A percentile compares a stretch with the other conserved stretches of the same genome.
These are phyloP conservation scores for Adoxophyes honmai DNA, from an alignment of 1,140 invertebrate species.

Conservation along the genomic window DNA sequence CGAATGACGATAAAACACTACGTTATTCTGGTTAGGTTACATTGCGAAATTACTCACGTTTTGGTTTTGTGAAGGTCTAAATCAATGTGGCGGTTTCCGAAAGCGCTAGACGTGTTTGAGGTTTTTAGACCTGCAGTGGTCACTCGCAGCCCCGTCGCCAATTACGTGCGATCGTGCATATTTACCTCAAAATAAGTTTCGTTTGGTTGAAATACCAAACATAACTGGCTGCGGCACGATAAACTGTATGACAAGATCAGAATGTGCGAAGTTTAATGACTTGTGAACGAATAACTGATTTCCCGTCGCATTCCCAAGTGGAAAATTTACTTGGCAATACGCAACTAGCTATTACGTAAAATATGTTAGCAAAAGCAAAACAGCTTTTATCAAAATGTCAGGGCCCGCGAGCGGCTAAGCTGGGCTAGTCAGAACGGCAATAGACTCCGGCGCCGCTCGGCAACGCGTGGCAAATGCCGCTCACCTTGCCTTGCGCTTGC, in stretches of 20 bases:
- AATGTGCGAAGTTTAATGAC: too few species aligned
- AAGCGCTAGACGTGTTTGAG: constrained; percentile 14
- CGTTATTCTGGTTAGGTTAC: neutral
- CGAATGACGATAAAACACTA: neutral
- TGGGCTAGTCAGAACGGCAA: constrained; percentile 52
- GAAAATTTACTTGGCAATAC: too few species aligned
- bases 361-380: constrained; percentile 7
- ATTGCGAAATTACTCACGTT: constrained; percentile 1
- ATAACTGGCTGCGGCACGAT: too few species aligned
- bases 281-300: too few species aligned
- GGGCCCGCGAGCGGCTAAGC: constrained; percentile 43
- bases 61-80: constrained; percentile 5
- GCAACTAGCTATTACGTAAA: constrained; percentile 31
- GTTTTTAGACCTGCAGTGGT: neutral
- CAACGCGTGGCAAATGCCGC: constrained; percentile 5
- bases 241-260: too few species aligned
- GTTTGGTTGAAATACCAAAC: too few species aligned
- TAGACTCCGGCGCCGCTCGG: constrained; percentile 31
- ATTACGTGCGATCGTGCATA: neutral
- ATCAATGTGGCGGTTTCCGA: neutral
- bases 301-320: too few species aligned
- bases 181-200: neutral
- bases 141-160: neutral
- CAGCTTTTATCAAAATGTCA: constrained; percentile 59
- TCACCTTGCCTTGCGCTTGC: neutral